Base-by-base conservation (phyloP, 1,140 invertebrate genomes). In the Tetragonula clypearis region DNA sequence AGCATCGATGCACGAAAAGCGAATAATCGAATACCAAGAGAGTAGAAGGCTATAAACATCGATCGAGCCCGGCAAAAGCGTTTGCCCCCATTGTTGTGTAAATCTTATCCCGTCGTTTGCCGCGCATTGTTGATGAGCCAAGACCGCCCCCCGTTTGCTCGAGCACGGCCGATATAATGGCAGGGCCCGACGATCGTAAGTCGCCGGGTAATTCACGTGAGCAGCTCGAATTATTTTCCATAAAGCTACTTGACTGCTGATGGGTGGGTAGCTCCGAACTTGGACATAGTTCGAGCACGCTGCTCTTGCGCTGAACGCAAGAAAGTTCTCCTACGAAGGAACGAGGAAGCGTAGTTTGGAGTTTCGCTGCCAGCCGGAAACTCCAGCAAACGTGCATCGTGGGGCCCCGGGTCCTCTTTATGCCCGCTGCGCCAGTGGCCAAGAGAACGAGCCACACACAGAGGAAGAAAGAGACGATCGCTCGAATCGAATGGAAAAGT, bases 151-250 rank as follows among this genome's bases (percentile, higher is more conserved):
- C 58, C 14, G 19, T 8, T 19, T 56, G 5, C n/a, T 21, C 41
- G 21, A 12, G 1, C 21, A 23, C 15, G 3, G 2, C 5, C 12
- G 41, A 4, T 17, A 15, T 76, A 35, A 49, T 41, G 9, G 19
- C 56, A 2, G 66, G 12, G 12, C 6, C 12, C 12, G 21, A 23
- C 56, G 55, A 11, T 76, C 35, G n/a, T 11, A 58, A 77, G 23
- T 66, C 58, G 62, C 69, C 21, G 41, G 0, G 75, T 83, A 84
- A 79, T 73, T 79, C 75, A 68, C 69, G 26, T 55, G 49, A 30
- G 56, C 17, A 8, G 62, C 73, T 26, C 65, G 66, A 77, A 86
- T 86, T 86, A 86, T 83, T 83, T 86, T 82, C 84, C 84, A 86
- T 72, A 72, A 83, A 83, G 58, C 56, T 56, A 74, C 78, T 80